Percentiles rank a stretch among this genome's conserved stretches.
These are phyloP conservation scores for Cantharis rustica DNA, from an alignment of 2,888 invertebrate species.

Conservation along the genomic window DNA sequence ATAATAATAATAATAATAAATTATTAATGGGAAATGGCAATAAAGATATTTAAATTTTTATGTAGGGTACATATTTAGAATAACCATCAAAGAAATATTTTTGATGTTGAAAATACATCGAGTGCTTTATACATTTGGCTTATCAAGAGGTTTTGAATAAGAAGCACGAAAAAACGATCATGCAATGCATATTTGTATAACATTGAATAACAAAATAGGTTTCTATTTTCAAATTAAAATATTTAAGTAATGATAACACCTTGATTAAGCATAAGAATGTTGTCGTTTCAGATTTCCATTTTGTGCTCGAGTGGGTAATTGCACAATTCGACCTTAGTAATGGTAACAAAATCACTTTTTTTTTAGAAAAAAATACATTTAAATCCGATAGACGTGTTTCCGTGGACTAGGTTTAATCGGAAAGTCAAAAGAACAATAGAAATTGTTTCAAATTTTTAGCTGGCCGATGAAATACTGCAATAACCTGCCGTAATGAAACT, in stretches of 20 bases:
- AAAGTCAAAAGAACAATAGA: neutral
- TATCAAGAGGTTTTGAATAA: neutral
- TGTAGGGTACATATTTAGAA: neutral
- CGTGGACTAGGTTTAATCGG: neutral
- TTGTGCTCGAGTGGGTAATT: neutral
- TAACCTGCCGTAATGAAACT: neutral
- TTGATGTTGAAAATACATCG: neutral
- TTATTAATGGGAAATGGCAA: neutral
- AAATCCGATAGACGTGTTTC: neutral
- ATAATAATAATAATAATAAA: neutral
- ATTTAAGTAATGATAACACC: neutral
- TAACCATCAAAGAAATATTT: neutral
- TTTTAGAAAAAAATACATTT: neutral
- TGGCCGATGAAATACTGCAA: neutral
- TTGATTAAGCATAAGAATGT: neutral
- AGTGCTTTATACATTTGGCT: neutral
- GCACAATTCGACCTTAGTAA: neutral
- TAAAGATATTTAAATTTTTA: neutral
- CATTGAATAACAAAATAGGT: neutral
- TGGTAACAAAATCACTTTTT: neutral
- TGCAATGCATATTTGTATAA: neutral
- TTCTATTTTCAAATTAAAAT: neutral
- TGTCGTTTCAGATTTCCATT: neutral
- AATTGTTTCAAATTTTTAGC: neutral
- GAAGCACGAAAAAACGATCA: neutral